Evolutionary conservation across 2,888 invertebrate species (phyloP).

Genomic region (Marasmarcha lunaedactyla): DNA sequence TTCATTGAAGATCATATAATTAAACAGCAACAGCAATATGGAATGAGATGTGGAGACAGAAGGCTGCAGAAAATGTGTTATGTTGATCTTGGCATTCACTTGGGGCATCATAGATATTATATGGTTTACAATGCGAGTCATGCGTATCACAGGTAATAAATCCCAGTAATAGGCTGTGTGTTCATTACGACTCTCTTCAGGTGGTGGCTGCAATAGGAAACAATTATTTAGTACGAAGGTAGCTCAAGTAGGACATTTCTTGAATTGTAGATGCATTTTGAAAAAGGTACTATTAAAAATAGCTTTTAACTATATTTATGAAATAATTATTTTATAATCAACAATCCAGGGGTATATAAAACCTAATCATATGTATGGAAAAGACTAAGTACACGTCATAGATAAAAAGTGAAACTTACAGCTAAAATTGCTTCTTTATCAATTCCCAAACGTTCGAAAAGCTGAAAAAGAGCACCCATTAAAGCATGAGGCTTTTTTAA

Average conservation of each 20-base stretch:
- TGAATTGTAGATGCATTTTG: not conserved
- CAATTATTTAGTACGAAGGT: not conserved
- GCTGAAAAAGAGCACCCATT: constrained; percentile 38
- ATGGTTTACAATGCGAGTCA: constrained; percentile 41
- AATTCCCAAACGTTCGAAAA: constrained; percentile 43
- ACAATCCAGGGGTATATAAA: too few relatives aligned
- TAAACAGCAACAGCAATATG: constrained; percentile 36
- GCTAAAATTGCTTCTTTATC: constrained; percentile 37
- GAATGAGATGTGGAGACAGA: constrained; percentile 26
- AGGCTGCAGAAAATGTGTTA: constrained; percentile 44
- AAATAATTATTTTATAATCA: too few relatives aligned
- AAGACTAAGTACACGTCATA: too few relatives aligned
- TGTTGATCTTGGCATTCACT: constrained; percentile 21
- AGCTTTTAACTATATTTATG: too few relatives aligned
- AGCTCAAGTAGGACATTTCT: not conserved
- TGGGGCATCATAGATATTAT: constrained; percentile 30
- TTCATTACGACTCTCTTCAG: constrained; percentile 37
- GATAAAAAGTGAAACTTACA: constrained; percentile 23
- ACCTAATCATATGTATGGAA: too few relatives aligned
- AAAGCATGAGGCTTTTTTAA: constrained; percentile 42
- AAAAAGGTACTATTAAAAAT: not conserved
- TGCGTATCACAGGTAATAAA: constrained; percentile 46
- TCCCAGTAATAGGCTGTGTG: constrained; percentile 46
- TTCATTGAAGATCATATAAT: constrained; percentile 41
- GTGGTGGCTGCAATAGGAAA: constrained; percentile 27